Percentiles rank a stretch among this genome's conserved stretches.
phyloP scores from a whole-genome alignment of 2,888 invertebrate species.

The Apomyelois bistriatella region DNA sequence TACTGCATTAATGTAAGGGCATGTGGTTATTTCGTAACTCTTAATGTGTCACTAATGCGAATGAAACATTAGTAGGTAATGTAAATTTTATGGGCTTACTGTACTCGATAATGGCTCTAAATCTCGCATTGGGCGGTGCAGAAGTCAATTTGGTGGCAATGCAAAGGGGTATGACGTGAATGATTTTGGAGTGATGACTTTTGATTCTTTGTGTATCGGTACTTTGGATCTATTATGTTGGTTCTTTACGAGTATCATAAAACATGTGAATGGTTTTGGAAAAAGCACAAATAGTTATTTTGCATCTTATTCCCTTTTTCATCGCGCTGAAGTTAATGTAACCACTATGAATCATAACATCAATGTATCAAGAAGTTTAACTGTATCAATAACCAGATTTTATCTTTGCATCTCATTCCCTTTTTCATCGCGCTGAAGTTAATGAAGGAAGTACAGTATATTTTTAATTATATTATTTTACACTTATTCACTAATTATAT shows the following conservation, averaged over 20 bases:
- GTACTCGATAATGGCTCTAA: slow-evolving; percentile 50
- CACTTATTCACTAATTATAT: no score
- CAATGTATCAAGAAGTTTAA: slow-evolving; percentile 10
- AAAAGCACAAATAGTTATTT: no score
- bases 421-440: no score
- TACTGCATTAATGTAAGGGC: slow-evolving; percentile 10
- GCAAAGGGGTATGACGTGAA: slow-evolving; percentile 35
- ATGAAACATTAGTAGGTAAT: slow-evolving; percentile 66
- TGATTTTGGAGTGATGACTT: slow-evolving; percentile 28
- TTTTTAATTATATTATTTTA: no score
- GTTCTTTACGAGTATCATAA: no score
- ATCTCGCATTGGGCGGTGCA: slow-evolving; percentile 36
- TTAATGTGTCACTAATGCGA: slow-evolving; percentile 70
- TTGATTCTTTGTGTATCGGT: slow-evolving; percentile 27
- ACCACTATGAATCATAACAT: no score
- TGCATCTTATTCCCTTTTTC: no score
- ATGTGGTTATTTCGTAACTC: slow-evolving; percentile 59
- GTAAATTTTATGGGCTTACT: slow-evolving; percentile 61
- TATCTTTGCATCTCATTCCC: no score
- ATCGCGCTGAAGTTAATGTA: no score
- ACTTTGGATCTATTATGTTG: not conserved
- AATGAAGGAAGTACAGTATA: no score
- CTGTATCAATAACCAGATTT: slow-evolving; percentile 25
- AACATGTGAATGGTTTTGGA: no score
- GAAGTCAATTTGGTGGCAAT: slow-evolving; percentile 28